phyloP scores from a whole-genome alignment of 2,888 invertebrate species.

The Chloromyia formosa region DNA sequence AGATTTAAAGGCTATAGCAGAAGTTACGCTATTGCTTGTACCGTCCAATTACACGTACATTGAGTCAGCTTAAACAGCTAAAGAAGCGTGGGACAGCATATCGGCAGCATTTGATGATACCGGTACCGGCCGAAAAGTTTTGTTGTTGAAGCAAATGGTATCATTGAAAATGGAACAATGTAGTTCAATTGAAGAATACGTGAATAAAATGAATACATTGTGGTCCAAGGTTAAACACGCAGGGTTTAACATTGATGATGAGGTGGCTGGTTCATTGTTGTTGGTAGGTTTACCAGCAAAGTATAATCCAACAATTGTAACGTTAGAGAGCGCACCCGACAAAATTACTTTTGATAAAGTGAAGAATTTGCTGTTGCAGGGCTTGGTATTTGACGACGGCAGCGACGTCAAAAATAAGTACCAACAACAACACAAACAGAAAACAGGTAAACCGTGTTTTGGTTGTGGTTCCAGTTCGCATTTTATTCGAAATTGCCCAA shows the following conservation, averaged over 20 bases:
- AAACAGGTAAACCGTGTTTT: slow-evolving; percentile 37
- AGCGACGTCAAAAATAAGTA: slow-evolving; percentile 22
- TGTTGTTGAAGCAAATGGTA: slow-evolving; percentile 18
- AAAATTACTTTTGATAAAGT: slow-evolving; percentile 39
- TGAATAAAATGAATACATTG: slow-evolving; percentile 21
- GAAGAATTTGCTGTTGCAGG: slow-evolving; percentile 45
- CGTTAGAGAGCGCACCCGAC: slow-evolving; percentile 39
- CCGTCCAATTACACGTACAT: no score
- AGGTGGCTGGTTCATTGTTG: slow-evolving; percentile 45
- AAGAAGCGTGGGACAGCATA: no score
- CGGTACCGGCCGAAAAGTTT: slow-evolving; percentile 1
- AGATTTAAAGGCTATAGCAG: no score
- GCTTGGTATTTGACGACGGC: slow-evolving; percentile 42
- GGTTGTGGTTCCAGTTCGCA: slow-evolving; percentile 43
- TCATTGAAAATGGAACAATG: not conserved
- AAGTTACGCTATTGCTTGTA: no score
- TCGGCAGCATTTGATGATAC: no score
- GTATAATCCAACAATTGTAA: slow-evolving; percentile 43
- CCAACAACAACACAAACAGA: not conserved
- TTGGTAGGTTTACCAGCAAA: slow-evolving; percentile 42
- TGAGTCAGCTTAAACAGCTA: no score
- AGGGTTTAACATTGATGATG: slow-evolving; percentile 11
- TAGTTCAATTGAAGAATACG: slow-evolving; percentile 6
- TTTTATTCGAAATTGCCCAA: no score
- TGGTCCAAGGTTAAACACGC: slow-evolving; percentile 7